Percentiles rank a stretch among this genome's conserved stretches.
Evolutionary conservation across 2,888 invertebrate genomes (phyloP).

Genomic region (Dicranocentrus wangi): DNA sequence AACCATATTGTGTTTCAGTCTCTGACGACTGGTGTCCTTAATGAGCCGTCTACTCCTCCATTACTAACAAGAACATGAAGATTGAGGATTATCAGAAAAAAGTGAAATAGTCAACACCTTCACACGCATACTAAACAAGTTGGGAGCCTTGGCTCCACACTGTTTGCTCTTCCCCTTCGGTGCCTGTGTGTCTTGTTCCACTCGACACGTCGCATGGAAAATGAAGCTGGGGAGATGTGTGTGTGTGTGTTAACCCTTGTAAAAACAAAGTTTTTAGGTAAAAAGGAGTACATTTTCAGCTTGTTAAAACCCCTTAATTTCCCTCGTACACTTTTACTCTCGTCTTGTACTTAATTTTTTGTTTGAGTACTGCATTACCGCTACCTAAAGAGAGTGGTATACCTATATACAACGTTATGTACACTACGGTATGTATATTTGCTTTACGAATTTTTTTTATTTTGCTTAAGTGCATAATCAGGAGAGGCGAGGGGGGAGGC

Average conservation of each 20-base stretch:
- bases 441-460: neutral
- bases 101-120: conserved; percentile 38
- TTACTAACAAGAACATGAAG: neutral
- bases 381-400: too few relatives aligned
- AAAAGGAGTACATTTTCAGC: conserved; percentile 27
- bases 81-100: conserved; percentile 10
- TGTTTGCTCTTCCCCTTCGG: too few relatives aligned
- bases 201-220: neutral
- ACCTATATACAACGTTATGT: too few relatives aligned
- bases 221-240: neutral
- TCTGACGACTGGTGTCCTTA: too few relatives aligned
- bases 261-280: too few relatives aligned
- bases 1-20: too few relatives aligned
- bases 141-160: too few relatives aligned
- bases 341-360: neutral
- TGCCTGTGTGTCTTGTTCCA: too few relatives aligned
- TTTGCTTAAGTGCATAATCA: neutral
- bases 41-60: conserved; percentile 14
- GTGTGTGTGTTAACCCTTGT: too few relatives aligned
- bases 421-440: neutral
- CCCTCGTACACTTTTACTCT: neutral
- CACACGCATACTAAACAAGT: conserved; percentile 32
- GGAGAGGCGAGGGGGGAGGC: neutral
- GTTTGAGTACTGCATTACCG: neutral
- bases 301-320: conserved; percentile 39